A percentile compares a stretch with the other conserved stretches of the same genome.
These are phyloP conservation scores for Porites cylindrica DNA, from an alignment of 92 coral and sea anemone genomes.

Conservation along the genomic window DNA sequence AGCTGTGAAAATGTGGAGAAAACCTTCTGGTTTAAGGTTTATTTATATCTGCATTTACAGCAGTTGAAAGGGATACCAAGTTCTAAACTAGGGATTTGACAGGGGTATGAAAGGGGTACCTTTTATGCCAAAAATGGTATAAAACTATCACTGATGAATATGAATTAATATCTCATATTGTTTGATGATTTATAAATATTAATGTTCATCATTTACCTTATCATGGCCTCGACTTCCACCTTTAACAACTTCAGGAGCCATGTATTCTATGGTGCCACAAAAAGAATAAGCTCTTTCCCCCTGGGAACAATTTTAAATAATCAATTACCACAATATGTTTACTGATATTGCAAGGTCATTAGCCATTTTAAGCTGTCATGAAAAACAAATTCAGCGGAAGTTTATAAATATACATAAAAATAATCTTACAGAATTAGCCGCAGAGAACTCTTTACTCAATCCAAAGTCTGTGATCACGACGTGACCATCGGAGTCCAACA, in stretches of 20 bases:
- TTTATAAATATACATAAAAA: neutral
- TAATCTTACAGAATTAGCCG: conserved; percentile 88
- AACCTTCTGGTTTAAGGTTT: too few species aligned
- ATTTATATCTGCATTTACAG: too few species aligned
- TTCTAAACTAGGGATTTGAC: too few species aligned
- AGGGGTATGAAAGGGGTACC: too few species aligned
- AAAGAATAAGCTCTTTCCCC: conserved; percentile 96
- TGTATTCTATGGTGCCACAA: conserved; percentile 99
- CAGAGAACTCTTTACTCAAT: conserved; percentile 92
- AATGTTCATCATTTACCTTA: conserved; percentile 68
- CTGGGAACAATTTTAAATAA: conserved; percentile 43
- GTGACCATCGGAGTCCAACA: conserved; percentile 93
- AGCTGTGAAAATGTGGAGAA: too few species aligned
- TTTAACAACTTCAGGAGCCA: conserved; percentile 99
- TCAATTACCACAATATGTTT: neutral
- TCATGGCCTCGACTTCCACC: conserved; percentile 98
- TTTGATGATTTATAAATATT: neutral
- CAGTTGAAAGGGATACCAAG: too few species aligned
- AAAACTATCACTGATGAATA: neutral
- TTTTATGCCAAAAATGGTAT: too few species aligned
- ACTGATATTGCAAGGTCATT: neutral
- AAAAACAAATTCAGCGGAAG: conserved; percentile 10
- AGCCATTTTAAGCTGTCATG: neutral
- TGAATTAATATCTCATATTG: neutral
- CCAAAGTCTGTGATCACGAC: conserved; percentile 99